Evolutionary conservation across 2,797 vertebrate genomes (phyloP).

Genomic region (Pitangus sulphuratus): DNA sequence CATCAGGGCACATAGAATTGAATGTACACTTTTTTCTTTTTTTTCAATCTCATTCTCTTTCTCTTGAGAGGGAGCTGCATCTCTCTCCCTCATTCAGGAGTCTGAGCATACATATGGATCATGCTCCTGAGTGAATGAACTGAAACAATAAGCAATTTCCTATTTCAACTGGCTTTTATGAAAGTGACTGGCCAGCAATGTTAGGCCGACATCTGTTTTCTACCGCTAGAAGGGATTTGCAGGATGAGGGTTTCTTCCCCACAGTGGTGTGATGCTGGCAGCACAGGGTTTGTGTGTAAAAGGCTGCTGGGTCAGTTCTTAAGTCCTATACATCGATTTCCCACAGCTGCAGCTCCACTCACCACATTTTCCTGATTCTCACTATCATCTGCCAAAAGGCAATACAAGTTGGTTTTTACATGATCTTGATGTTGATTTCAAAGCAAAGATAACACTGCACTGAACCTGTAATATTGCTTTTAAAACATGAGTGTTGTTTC

Average conservation of each 20-base stretch:
- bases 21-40: not conserved
- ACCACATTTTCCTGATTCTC: not conserved
- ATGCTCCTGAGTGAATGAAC: not conserved
- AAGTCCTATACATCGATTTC: not conserved
- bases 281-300: not conserved
- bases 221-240: not conserved
- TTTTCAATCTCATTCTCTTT: not conserved
- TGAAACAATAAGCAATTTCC: not conserved
- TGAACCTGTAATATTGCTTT: not conserved
- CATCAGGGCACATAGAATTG: not conserved
- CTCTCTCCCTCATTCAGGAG: not conserved
- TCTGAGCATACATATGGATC: not conserved
- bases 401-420: not conserved
- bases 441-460: not conserved
- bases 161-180: not conserved
- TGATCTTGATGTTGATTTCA: not conserved
- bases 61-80: not conserved
- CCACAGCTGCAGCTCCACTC: not conserved
- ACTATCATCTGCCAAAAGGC: not conserved
- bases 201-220: not conserved
- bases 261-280: not conserved
- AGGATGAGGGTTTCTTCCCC: not conserved
- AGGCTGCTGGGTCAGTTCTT: not conserved
- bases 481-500: not conserved
- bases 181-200: not conserved